Evolutionary conservation across 2,113 vertebrate species (phyloP).

Genomic region (Nymphicus hollandicus): DNA sequence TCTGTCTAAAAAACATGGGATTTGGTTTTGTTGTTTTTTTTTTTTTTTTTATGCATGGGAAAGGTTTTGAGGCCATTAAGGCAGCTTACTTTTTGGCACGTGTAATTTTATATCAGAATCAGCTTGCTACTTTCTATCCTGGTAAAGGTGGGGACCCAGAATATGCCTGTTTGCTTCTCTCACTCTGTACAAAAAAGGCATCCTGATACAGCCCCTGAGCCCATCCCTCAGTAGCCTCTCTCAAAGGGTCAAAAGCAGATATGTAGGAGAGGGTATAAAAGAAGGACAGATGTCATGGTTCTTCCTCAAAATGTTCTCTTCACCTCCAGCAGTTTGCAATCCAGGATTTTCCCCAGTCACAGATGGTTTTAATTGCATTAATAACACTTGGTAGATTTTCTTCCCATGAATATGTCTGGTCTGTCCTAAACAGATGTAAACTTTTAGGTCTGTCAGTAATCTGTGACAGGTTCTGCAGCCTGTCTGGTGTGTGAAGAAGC

Average conservation of each 20-base stretch:
- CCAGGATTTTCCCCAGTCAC: not conserved
- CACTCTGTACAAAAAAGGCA: not conserved
- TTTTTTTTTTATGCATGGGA: not conserved
- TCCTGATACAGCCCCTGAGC: not conserved
- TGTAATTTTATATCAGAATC: not conserved
- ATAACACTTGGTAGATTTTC: not conserved
- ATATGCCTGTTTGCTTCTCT: not conserved
- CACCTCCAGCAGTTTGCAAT: not conserved
- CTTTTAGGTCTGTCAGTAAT: not conserved
- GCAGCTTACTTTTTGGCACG: not conserved
- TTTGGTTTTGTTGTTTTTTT: not conserved
- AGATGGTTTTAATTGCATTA: constrained; percentile 36
- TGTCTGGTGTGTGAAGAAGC: not conserved
- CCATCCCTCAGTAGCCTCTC: accelerated
- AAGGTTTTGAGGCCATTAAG: not conserved
- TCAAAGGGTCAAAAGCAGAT: not conserved
- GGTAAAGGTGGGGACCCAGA: not conserved
- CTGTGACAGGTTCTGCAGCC: not conserved
- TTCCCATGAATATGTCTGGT: not conserved
- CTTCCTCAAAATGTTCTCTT: not conserved
- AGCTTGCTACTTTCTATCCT: accelerated
- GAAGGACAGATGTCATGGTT: not conserved
- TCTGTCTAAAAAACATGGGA: not conserved
- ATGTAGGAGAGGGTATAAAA: not conserved
- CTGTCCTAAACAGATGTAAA: not conserved